Conservation (phyloP, 2,797 vertebrate genomes). For the Enteromius anoplus region DNA sequence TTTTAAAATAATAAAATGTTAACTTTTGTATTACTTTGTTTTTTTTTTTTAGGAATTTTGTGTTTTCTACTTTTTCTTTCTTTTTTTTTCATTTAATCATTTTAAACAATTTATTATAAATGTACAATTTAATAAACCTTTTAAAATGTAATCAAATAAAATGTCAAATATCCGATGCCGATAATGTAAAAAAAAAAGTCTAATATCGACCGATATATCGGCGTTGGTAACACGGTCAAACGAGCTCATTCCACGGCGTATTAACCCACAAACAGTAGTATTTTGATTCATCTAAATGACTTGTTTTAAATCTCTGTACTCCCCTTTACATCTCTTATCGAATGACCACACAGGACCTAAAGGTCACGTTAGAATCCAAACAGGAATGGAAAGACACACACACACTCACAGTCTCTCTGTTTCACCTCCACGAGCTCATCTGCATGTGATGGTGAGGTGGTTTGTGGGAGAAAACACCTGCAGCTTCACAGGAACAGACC, state of each 20-base stretch:
- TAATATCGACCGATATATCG: not conserved
- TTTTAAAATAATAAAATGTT: too few species aligned
- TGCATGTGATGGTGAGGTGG: constrained; percentile 20
- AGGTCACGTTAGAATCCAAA: not conserved
- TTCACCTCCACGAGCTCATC: not conserved
- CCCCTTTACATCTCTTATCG: not conserved
- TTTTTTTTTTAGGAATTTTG: too few species aligned
- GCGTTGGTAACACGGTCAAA: not conserved
- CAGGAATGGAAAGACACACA: not conserved
- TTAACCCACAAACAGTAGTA: not conserved
- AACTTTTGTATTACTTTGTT: too few species aligned
- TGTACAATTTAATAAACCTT: too few species aligned
- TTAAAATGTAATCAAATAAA: too few species aligned
- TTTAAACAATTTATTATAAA: not conserved
- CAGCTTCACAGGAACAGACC: constrained; percentile 2
- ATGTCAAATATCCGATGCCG: not conserved
- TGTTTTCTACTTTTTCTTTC: not conserved
- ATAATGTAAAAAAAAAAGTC: not conserved
- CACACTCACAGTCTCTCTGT: not conserved
- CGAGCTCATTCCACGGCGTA: not conserved
- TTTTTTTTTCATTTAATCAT: too few species aligned
- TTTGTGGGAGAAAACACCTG: constrained; percentile 24
- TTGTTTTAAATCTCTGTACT: not conserved
- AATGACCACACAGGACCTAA: not conserved
- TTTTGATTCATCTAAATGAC: not conserved